A percentile compares a stretch with the other conserved stretches of the same genome.
Conservation (phyloP, 2,888 invertebrate genomes). For the Meliscaeva auricollis region DNA sequence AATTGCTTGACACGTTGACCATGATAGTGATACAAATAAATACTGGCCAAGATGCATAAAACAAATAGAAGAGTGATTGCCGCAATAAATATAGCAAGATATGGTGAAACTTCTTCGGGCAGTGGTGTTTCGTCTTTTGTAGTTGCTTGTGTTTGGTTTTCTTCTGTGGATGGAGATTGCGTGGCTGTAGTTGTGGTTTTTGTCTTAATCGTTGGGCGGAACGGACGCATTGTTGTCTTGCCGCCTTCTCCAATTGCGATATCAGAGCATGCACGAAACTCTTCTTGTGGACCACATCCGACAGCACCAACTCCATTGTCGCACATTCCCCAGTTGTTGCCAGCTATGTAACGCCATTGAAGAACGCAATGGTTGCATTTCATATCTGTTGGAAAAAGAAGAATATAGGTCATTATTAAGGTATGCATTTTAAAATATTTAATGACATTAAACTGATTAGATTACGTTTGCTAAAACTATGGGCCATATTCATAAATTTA, state of each 20-base stretch:
- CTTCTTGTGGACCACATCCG: slow-evolving; percentile 95
- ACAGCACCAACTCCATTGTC: slow-evolving; percentile 90
- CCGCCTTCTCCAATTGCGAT: slow-evolving; percentile 87
- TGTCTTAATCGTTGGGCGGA: slow-evolving; percentile 80
- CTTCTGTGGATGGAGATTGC: slow-evolving; percentile 54
- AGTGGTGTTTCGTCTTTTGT: slow-evolving; percentile 71
- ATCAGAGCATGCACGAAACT: slow-evolving; percentile 94
- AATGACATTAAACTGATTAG: too few relatives aligned
- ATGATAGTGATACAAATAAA: slow-evolving; percentile 91
- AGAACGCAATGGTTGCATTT: slow-evolving; percentile 93
- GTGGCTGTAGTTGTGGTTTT: slow-evolving; percentile 79
- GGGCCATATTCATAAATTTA: too few relatives aligned
- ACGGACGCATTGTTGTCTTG: slow-evolving; percentile 84
- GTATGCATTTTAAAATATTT: not conserved
- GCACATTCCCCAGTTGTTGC: slow-evolving; percentile 93
- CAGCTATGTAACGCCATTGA: slow-evolving; percentile 95
- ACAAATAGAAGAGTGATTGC: slow-evolving; percentile 88
- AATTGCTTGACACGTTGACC: slow-evolving; percentile 88
- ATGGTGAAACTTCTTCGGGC: slow-evolving; percentile 80
- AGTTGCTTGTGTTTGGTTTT: slow-evolving; percentile 75
- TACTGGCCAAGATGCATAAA: slow-evolving; percentile 87
- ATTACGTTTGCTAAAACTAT: too few relatives aligned
- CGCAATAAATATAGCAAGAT: slow-evolving; percentile 87
- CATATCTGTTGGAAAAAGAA: slow-evolving; percentile 83
- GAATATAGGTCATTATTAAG: not conserved